Conservation (phyloP, 1,140 invertebrate species). For the Triops longicaudatus region DNA sequence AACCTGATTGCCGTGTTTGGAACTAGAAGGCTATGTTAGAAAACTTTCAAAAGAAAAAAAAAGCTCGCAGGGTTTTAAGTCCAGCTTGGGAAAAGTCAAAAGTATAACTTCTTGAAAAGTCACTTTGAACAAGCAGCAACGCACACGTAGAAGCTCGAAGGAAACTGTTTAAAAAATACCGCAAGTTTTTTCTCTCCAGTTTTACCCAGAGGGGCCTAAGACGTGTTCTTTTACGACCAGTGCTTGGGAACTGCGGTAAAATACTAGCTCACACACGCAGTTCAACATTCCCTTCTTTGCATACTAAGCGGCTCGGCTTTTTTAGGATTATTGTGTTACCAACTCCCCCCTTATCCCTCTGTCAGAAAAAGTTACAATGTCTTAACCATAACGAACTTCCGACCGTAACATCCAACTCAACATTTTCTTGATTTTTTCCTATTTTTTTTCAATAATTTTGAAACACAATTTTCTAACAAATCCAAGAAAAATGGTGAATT, state of each 20-base stretch:
- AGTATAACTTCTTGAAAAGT: neutral
- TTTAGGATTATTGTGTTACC: neutral
- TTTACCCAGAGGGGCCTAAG: constrained; percentile 1
- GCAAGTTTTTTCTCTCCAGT: neutral
- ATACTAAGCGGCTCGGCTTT: neutral
- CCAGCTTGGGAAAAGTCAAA: constrained; percentile 11
- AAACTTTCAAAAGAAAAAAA: neutral
- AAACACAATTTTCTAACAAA: neutral
- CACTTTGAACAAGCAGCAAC: neutral
- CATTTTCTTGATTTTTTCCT: too few species aligned
- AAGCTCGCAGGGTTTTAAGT: neutral
- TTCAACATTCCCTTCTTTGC: constrained; percentile 12
- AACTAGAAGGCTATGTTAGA: constrained; percentile 6
- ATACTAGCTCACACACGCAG: constrained; percentile 14
- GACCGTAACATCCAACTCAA: neutral
- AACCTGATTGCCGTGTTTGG: constrained; percentile 14
- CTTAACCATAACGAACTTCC: neutral
- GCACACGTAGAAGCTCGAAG: neutral
- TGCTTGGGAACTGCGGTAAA: constrained; percentile 11
- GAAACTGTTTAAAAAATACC: neutral
- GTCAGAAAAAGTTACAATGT: neutral
- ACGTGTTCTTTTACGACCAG: constrained; percentile 13
- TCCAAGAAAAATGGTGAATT: neutral
- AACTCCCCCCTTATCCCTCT: neutral
- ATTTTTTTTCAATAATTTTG: too few species aligned